These are phyloP conservation scores for Synergus japonicus DNA, from an alignment of 2,888 invertebrate species.

Conservation along the genomic window DNA sequence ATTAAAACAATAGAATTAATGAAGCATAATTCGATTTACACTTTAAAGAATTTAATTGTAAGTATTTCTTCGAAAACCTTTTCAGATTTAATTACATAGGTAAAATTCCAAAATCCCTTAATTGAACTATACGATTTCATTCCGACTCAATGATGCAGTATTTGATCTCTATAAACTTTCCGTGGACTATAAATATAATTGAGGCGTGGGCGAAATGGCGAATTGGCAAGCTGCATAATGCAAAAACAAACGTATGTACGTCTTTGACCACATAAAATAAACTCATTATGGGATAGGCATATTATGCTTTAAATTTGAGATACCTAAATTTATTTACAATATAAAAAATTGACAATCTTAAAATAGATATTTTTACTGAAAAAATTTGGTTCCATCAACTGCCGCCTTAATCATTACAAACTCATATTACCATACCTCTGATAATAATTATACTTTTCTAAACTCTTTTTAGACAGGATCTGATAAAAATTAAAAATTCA, in stretches of 20 bases:
- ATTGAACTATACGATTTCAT: not conserved
- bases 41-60: not conserved
- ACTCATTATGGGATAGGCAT: not conserved
- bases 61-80: not conserved
- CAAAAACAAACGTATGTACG: constrained; percentile 1
- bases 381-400: not conserved
- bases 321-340: not conserved
- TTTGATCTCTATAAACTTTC: constrained; percentile 12
- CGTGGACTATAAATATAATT: constrained; percentile 5
- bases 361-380: not conserved
- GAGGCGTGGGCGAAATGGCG: constrained; percentile 1
- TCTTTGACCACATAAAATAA: constrained; percentile 1
- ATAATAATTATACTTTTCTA: not conserved
- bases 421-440: no score
- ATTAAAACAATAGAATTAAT: not conserved
- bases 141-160: not conserved
- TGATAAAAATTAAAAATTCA: not conserved
- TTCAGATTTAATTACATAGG: not conserved
- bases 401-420: no score
- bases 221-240: constrained; percentile 5
- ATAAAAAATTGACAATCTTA: not conserved
- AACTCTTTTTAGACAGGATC: not conserved
- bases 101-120: not conserved
- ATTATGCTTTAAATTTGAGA: not conserved
- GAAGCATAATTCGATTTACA: not conserved